Percentiles rank a stretch among this genome's conserved stretches.
These are phyloP conservation scores for Cylloceria caligata DNA, from an alignment of 2,888 invertebrate species.

Conservation along the genomic window DNA sequence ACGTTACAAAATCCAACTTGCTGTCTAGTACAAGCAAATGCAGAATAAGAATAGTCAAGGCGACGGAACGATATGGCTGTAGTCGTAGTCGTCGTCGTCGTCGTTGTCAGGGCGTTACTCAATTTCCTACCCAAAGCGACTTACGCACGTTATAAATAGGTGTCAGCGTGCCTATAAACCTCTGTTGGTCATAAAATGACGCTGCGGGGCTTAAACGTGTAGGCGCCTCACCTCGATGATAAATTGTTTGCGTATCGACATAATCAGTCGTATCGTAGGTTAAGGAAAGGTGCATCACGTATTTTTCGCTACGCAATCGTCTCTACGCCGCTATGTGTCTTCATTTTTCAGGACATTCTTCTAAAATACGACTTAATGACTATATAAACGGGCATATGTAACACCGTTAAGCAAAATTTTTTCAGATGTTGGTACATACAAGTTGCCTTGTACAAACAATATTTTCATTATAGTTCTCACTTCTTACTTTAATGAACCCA, in stretches of 20 bases:
- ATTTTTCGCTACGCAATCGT: too few relatives aligned
- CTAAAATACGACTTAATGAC: too few relatives aligned
- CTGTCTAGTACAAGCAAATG: neutral
- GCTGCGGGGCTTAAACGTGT: slow-evolving; percentile 52
- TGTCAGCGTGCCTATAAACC: slow-evolving; percentile 15
- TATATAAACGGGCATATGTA: too few relatives aligned
- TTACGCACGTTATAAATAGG: slow-evolving; percentile 44
- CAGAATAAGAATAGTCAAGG: neutral
- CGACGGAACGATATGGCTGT: neutral
- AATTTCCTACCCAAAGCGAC: slow-evolving; percentile 38
- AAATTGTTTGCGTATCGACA: slow-evolving; percentile 35
- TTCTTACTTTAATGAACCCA: too few relatives aligned
- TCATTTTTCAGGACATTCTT: too few relatives aligned
- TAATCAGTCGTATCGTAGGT: slow-evolving; percentile 4
- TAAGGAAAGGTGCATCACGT: neutral
- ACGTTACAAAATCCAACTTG: neutral
- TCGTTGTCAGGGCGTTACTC: slow-evolving; percentile 21
- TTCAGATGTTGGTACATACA: too few relatives aligned
- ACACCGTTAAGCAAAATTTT: too few relatives aligned
- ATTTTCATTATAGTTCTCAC: too few relatives aligned
- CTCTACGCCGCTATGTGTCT: too few relatives aligned
- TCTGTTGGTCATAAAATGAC: slow-evolving; percentile 9
- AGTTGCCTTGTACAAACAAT: too few relatives aligned
- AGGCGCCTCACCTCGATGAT: slow-evolving; percentile 44
- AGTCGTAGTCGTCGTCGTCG: slow-evolving; percentile 1